phyloP scores from a whole-genome alignment of 2,888 invertebrate species.

The Epirrita christyi region DNA sequence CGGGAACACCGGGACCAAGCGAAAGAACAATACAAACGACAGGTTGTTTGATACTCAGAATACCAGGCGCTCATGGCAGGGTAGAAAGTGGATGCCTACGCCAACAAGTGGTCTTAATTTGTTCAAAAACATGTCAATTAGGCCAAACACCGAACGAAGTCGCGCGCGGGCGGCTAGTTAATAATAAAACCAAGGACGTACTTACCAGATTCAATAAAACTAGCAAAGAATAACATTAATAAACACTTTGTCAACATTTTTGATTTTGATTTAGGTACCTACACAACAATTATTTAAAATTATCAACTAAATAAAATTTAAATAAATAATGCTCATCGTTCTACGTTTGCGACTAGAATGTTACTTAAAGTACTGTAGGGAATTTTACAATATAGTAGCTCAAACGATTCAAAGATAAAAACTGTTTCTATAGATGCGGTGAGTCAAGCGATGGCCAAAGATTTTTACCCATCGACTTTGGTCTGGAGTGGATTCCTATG shows the following conservation, averaged over 20 bases:
- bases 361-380: background rate
- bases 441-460: no score
- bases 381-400: slow-evolving; percentile 8
- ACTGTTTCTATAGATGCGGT: background rate
- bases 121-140: no score
- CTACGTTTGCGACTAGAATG: slow-evolving; percentile 49
- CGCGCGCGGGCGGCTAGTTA: no score
- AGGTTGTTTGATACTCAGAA: no score
- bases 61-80: no score
- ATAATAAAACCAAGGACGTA: slow-evolving; percentile 11
- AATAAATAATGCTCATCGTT: slow-evolving; percentile 43
- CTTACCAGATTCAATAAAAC: slow-evolving; percentile 59
- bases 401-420: slow-evolving; percentile 6
- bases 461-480: no score
- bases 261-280: slow-evolving; percentile 27
- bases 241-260: slow-evolving; percentile 63
- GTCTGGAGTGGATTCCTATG: no score
- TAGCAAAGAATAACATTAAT: slow-evolving; percentile 54
- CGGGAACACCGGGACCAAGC: no score
- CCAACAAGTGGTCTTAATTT: no score
- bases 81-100: no score
- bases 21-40: no score
- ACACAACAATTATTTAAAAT: slow-evolving; percentile 36
- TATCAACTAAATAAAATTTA: slow-evolving; percentile 30
- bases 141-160: no score